Evolutionary conservation across 2,113 vertebrate genomes (phyloP).

Genomic region (Amia ocellicauda): DNA sequence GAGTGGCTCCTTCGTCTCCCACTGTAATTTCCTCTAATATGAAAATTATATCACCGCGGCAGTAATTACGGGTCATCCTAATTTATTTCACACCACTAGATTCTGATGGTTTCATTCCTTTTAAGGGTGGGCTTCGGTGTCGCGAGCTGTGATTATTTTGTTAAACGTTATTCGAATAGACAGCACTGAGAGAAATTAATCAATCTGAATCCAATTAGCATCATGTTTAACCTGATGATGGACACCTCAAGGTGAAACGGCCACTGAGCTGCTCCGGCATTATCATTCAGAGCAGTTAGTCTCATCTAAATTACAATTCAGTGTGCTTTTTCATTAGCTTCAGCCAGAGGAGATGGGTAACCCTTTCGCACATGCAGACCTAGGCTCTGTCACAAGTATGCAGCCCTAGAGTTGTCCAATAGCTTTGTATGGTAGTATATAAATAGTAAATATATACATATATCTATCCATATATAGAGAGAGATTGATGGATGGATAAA

Average conservation of each 20-base stretch:
- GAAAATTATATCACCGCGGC: slow-evolving; percentile 73
- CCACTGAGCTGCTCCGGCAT: slow-evolving; percentile 76
- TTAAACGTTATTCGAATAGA: slow-evolving; percentile 94
- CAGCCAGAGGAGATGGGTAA: slow-evolving; percentile 50
- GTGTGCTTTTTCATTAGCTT: slow-evolving; percentile 82
- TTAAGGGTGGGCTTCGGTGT: slow-evolving; percentile 70
- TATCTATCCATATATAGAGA: neutral
- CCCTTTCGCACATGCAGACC: slow-evolving; percentile 50
- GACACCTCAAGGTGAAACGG: slow-evolving; percentile 92
- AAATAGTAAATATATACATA: neutral
- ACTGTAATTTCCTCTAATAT: slow-evolving; percentile 71
- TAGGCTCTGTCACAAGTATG: no score
- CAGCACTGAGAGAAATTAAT: slow-evolving; percentile 94
- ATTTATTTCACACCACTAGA: slow-evolving; percentile 81
- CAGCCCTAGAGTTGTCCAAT: no score
- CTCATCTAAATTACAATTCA: slow-evolving; percentile 91
- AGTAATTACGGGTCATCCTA: slow-evolving; percentile 82
- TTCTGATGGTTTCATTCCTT: slow-evolving; percentile 85
- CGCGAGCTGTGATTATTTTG: slow-evolving; percentile 85
- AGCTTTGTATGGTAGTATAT: neutral
- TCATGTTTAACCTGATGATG: slow-evolving; percentile 97
- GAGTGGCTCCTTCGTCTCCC: slow-evolving; percentile 19
- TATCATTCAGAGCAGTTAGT: slow-evolving; percentile 83
- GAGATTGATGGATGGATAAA: neutral
- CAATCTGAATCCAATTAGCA: slow-evolving; percentile 96